phyloP scores from a whole-genome alignment of 2,888 invertebrate species.

The Vannuccia rotundouncinata region DNA sequence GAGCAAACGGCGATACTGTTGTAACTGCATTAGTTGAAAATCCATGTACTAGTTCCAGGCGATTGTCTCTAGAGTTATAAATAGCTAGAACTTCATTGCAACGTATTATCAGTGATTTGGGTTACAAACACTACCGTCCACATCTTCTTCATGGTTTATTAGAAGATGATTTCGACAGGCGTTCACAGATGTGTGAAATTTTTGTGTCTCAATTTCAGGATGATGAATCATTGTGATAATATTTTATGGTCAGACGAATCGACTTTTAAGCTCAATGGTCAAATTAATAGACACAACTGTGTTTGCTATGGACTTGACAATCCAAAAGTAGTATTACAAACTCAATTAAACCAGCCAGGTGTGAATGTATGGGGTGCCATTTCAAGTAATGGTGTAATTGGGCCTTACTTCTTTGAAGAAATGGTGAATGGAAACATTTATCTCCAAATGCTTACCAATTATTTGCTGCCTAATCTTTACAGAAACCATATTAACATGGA shows the following conservation, averaged over 20 bases:
- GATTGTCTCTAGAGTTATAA: not conserved
- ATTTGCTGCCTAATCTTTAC: not conserved
- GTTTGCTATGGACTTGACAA: not conserved
- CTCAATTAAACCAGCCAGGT: conserved; percentile 11
- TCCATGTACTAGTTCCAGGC: not conserved
- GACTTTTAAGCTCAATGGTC: not conserved
- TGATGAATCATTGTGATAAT: not conserved
- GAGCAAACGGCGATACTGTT: not conserved
- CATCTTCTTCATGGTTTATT: not conserved
- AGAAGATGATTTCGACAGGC: not conserved
- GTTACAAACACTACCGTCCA: not conserved
- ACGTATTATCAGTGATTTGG: not conserved
- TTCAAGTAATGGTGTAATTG: conserved; percentile 3
- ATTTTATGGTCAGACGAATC: conserved; percentile 3
- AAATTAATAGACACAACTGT: not conserved
- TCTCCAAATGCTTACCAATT: not conserved
- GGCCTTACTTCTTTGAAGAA: conserved; percentile 12
- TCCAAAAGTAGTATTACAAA: not conserved
- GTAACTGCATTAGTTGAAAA: not conserved
- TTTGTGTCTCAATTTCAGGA: conserved; percentile 9
- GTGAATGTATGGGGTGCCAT: conserved; percentile 23
- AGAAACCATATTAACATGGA: not conserved
- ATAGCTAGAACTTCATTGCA: not conserved
- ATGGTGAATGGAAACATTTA: not conserved
- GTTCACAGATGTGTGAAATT: conserved; percentile 10